Percentiles rank a stretch among this genome's conserved stretches.
Evolutionary conservation across 2,113 vertebrate genomes (phyloP).

Genomic region (Lynx canadensis): DNA sequence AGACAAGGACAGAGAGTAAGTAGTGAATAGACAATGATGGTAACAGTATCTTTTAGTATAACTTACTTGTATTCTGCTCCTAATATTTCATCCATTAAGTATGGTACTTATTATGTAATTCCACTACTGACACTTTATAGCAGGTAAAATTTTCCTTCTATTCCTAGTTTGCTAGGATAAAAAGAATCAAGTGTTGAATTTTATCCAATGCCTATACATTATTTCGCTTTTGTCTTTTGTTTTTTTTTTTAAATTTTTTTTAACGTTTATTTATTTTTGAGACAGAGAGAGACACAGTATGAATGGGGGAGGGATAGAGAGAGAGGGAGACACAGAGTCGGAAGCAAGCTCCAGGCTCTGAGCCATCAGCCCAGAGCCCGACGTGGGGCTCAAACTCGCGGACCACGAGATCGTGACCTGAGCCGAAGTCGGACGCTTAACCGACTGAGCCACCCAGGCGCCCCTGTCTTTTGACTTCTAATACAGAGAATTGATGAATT

Average conservation of each 20-base stretch:
- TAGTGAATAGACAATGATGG: not conserved
- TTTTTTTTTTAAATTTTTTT: not conserved
- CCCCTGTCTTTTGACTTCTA: not conserved
- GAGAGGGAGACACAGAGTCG: no score
- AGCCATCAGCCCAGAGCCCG: no score
- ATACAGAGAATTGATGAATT: not conserved
- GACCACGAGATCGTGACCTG: no score
- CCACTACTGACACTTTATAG: not conserved
- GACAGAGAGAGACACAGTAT: no score
- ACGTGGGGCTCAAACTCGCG: no score
- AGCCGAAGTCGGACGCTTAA: no score
- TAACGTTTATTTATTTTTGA: no score
- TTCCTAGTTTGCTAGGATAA: constrained; percentile 34
- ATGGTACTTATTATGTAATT: not conserved
- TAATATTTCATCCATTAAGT: not conserved
- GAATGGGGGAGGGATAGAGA: no score
- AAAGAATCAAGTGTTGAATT: not conserved
- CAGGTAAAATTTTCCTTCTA: not conserved
- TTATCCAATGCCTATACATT: not conserved
- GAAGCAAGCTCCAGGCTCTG: no score
- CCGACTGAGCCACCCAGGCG: no score
- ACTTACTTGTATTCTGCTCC: not conserved
- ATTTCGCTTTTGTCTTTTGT: constrained; percentile 15
- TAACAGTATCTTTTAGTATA: not conserved
- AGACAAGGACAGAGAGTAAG: not conserved